These are phyloP conservation scores for Heteractis magnifica DNA, from an alignment of 92 coral and sea anemone genomes.

Conservation along the genomic window DNA sequence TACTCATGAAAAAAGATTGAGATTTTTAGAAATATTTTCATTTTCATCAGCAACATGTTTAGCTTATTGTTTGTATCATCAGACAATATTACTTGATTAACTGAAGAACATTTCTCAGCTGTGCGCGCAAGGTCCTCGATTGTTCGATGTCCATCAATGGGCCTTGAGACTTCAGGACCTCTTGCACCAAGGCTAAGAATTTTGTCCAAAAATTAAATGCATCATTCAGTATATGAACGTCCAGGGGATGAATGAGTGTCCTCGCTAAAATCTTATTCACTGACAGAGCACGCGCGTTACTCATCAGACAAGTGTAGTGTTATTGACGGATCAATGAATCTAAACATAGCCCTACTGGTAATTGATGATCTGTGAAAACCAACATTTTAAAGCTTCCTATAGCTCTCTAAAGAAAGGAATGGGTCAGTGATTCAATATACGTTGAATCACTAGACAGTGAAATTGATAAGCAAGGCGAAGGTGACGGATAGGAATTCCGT, in stretches of 20 bases:
- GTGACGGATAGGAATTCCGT: neutral
- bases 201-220: neutral
- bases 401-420: neutral
- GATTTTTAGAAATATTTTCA: neutral
- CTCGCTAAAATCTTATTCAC: neutral
- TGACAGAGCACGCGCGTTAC: neutral
- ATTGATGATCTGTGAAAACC: neutral
- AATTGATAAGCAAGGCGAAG: neutral
- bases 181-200: neutral
- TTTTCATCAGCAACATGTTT: neutral
- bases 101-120: neutral
- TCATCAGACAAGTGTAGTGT: neutral
- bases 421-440: neutral
- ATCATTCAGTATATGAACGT: neutral
- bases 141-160: neutral
- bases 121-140: neutral
- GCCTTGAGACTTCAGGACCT: too few species aligned
- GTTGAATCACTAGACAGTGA: neutral
- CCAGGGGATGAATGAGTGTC: neutral
- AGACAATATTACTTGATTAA: neutral
- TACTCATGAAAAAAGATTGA: neutral
- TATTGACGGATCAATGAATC: neutral
- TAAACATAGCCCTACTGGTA: neutral
- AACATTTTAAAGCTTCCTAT: neutral
- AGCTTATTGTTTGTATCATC: neutral